Evolutionary conservation across 2,888 invertebrate species (phyloP).

Genomic region (Trachelus stipa): DNA sequence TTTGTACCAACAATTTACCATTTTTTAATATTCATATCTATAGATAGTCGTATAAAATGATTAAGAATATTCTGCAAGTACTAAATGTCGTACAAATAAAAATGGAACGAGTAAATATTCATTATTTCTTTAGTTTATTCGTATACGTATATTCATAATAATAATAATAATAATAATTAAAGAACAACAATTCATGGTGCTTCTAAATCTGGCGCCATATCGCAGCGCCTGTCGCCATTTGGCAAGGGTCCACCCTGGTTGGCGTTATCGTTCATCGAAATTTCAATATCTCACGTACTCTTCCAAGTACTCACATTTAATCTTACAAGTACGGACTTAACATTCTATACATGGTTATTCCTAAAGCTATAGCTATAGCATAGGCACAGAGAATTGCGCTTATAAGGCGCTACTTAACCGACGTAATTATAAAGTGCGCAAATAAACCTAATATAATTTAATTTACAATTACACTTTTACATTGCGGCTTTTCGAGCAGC

Average conservation of each 20-base stretch:
- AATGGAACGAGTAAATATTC: not conserved
- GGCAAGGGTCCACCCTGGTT: conserved; percentile 11
- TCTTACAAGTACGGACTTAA: conserved; percentile 10
- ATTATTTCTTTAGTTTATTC: not conserved
- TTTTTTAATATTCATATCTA: not conserved
- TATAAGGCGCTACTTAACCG: not conserved
- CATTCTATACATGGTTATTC: conserved; percentile 10
- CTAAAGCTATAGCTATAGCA: conserved; percentile 1
- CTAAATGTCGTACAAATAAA: not conserved
- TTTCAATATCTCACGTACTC: conserved; percentile 1
- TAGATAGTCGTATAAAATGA: not conserved
- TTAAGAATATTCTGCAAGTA: not conserved
- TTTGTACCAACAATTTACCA: too few relatives aligned
- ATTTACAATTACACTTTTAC: not conserved
- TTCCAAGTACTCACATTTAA: not conserved
- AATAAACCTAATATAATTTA: not conserved
- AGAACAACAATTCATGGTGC: conserved; percentile 37
- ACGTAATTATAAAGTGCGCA: not conserved
- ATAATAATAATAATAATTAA: conserved; percentile 28
- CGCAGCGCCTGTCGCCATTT: conserved; percentile 33
- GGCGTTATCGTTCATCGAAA: not conserved
- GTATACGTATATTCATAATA: conserved; percentile 23
- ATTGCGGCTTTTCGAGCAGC: not conserved
- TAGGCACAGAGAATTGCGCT: conserved; percentile 4
- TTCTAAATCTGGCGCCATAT: conserved; percentile 35